Percentiles rank a stretch among this genome's conserved stretches.
Conservation (phyloP, 2,113 vertebrate species). For the Bufo gargarizans region DNA sequence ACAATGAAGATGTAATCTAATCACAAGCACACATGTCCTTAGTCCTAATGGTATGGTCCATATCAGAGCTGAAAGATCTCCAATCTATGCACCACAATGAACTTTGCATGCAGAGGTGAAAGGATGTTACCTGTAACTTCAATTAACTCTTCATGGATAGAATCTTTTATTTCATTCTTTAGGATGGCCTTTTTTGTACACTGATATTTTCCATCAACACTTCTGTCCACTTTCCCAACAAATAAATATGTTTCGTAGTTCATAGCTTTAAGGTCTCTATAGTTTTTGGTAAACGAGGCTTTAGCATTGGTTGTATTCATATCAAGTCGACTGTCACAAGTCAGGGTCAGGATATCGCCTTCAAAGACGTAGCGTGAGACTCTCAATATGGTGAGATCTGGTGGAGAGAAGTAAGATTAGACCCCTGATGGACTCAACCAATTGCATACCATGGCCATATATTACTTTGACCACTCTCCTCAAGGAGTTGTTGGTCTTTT, state of each 20-base stretch:
- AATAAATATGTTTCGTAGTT: background rate
- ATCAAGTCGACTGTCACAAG: slow-evolving; percentile 6
- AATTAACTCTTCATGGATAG: background rate
- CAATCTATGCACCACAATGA: no score
- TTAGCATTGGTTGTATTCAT: background rate
- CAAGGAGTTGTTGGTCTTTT: no score
- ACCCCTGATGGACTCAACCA: background rate
- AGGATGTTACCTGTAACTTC: background rate
- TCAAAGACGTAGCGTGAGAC: background rate
- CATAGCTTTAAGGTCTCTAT: background rate
- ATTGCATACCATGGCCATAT: no score
- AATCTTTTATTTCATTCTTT: background rate
- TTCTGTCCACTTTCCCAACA: background rate
- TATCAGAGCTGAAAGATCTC: background rate
- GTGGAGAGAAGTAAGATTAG: background rate
- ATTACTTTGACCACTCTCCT: no score
- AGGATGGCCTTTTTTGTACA: slow-evolving; percentile 3
- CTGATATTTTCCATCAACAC: background rate
- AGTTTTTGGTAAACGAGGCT: background rate
- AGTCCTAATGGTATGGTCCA: background rate
- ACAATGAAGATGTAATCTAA: background rate
- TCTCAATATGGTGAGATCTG: slow-evolving; percentile 17
- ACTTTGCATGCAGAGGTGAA: background rate
- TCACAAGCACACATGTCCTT: background rate
- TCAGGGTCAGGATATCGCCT: slow-evolving; percentile 3